These are phyloP conservation scores for Polyploca ridens DNA, from an alignment of 2,888 invertebrate species.

Conservation along the genomic window DNA sequence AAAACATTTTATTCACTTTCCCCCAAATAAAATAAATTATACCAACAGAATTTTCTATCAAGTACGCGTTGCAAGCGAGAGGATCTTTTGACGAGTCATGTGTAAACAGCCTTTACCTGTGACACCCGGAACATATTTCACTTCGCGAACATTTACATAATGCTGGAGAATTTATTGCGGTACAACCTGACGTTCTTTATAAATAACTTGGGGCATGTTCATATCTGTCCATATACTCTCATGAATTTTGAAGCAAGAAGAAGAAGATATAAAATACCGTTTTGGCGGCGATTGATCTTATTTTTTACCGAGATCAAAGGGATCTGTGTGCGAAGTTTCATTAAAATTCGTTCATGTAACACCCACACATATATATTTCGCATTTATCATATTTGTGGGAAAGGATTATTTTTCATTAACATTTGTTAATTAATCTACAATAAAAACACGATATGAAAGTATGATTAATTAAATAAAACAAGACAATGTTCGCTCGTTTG, in stretches of 20 bases:
- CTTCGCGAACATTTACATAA: slow-evolving; percentile 31
- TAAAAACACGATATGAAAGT: not conserved
- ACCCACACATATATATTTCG: too few relatives aligned
- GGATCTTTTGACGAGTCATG: slow-evolving; percentile 37
- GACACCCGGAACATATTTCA: slow-evolving; percentile 31
- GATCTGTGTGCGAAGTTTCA: too few relatives aligned
- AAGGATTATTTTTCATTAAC: not conserved
- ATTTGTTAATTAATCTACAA: too few relatives aligned
- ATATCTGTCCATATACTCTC: not conserved
- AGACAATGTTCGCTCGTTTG: slow-evolving; percentile 3
- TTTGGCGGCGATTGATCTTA: too few relatives aligned
- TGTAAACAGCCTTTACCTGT: slow-evolving; percentile 27
- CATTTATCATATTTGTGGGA: too few relatives aligned
- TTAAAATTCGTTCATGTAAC: too few relatives aligned
- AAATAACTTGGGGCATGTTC: slow-evolving; percentile 20
- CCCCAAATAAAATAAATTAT: slow-evolving; percentile 22
- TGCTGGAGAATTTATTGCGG: slow-evolving; percentile 30
- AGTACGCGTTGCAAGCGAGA: slow-evolving; percentile 11
- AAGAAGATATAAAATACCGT: too few relatives aligned
- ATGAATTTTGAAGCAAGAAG: not conserved
- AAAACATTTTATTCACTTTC: not conserved
- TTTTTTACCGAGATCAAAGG: too few relatives aligned
- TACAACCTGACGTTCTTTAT: slow-evolving; percentile 18
- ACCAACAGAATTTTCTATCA: slow-evolving; percentile 10
- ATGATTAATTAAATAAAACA: not conserved